A percentile compares a stretch with the other conserved stretches of the same genome.
Evolutionary conservation across 2,888 invertebrate species (phyloP).

Genomic region (Latheticus oryzae): DNA sequence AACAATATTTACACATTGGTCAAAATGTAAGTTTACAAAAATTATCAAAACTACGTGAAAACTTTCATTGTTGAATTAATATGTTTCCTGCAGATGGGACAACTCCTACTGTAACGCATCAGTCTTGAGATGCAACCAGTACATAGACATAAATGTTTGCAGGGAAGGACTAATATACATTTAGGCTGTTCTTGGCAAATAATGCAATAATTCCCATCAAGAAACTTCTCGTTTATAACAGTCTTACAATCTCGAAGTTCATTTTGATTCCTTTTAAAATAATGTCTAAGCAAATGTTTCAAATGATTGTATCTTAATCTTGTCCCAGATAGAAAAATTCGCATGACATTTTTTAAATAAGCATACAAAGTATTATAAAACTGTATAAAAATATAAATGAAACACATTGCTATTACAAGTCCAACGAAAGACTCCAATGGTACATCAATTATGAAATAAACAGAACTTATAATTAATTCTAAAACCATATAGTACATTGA

Average conservation of each 20-base stretch:
- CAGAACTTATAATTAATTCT: constrained; percentile 35
- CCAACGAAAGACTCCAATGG: constrained; percentile 57
- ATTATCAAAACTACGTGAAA: constrained; percentile 63
- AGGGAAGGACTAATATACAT: constrained; percentile 70
- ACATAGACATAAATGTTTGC: constrained; percentile 70
- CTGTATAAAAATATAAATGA: constrained; percentile 53
- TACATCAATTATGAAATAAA: constrained; percentile 56
- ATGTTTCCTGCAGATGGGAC: constrained; percentile 69
- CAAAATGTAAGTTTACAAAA: too few species aligned
- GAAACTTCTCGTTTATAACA: constrained; percentile 5
- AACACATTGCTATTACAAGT: constrained; percentile 51
- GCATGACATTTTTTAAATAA: constrained; percentile 10
- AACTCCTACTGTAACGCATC: constrained; percentile 66
- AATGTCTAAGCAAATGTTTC: background rate
- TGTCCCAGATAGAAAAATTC: background rate
- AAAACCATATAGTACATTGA: background rate
- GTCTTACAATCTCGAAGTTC: background rate
- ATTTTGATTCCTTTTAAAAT: background rate
- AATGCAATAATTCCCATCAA: constrained; percentile 66
- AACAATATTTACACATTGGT: too few species aligned
- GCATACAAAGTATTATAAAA: constrained; percentile 50
- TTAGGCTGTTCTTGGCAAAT: constrained; percentile 70
- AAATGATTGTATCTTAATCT: constrained; percentile 6
- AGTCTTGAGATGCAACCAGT: constrained; percentile 64
- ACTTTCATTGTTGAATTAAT: constrained; percentile 70